Evolutionary conservation across 2,113 vertebrate genomes (phyloP).

Genomic region (Tyrannus savana): DNA sequence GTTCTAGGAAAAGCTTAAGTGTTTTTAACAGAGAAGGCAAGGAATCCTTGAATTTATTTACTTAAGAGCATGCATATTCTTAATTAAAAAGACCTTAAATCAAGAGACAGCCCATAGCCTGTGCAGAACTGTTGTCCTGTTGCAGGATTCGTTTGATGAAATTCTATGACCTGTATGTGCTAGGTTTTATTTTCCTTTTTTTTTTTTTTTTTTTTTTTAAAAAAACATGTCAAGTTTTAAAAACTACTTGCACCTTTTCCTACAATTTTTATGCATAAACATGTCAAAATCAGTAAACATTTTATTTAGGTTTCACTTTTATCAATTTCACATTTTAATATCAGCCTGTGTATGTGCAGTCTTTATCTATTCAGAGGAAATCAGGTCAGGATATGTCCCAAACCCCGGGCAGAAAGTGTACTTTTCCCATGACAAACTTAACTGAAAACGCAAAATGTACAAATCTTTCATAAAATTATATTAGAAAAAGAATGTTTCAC

Average conservation of each 20-base stretch:
- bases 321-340: background rate
- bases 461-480: background rate
- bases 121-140: background rate
- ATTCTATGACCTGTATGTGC: background rate
- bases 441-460: background rate
- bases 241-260: background rate
- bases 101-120: background rate
- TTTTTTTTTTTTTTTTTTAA: background rate
- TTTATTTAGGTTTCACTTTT: background rate
- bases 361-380: background rate
- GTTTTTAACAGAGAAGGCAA: background rate
- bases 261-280: background rate
- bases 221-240: background rate
- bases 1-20: background rate
- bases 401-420: background rate
- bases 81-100: background rate
- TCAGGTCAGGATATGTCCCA: background rate
- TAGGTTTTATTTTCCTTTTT: background rate
- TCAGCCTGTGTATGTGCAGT: background rate
- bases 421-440: background rate
- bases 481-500: background rate
- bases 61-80: background rate
- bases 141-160: background rate
- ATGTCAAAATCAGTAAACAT: background rate
- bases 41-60: background rate